Evolutionary conservation across 2,797 vertebrate genomes (phyloP).

Genomic region (Rhinogobio ventralis): DNA sequence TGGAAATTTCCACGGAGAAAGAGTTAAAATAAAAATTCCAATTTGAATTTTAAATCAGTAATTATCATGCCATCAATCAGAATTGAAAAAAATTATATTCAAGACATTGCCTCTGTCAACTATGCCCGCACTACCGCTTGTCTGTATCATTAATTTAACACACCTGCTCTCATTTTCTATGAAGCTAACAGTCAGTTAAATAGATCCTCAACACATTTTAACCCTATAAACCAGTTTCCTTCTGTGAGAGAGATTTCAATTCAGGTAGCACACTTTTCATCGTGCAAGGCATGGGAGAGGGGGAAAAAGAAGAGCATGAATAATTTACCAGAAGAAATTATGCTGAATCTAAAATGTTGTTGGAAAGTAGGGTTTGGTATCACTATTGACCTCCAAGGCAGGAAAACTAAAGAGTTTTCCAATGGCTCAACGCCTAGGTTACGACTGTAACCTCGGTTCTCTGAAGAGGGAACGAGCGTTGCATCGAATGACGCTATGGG

Average conservation of each 20-base stretch:
- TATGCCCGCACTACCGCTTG: not conserved
- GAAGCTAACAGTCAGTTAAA: not conserved
- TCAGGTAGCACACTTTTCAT: slow-evolving; percentile 26
- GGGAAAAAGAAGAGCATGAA: slow-evolving; percentile 33
- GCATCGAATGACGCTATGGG: too few species aligned
- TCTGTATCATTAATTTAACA: not conserved
- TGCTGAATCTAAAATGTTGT: slow-evolving; percentile 29
- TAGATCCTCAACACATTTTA: slow-evolving; percentile 9
- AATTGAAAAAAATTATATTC: not conserved
- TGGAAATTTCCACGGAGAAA: too few species aligned
- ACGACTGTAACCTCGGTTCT: too few species aligned
- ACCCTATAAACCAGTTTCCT: not conserved
- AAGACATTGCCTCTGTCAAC: not conserved
- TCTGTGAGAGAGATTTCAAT: slow-evolving; percentile 26
- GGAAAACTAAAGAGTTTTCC: too few species aligned
- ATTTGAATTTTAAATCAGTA: too few species aligned
- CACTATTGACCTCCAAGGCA: slow-evolving; percentile 20
- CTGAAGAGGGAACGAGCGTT: too few species aligned
- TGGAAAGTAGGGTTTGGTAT: slow-evolving; percentile 31
- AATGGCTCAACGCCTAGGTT: too few species aligned
- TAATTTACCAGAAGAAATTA: slow-evolving; percentile 34
- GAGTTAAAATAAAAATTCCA: too few species aligned
- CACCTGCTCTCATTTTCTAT: not conserved
- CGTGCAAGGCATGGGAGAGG: not conserved
- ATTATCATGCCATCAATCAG: not conserved